A percentile compares a stretch with the other conserved stretches of the same genome.
These are phyloP conservation scores for Athene cunicularia DNA, from an alignment of 2,113 vertebrate species.

Conservation along the genomic window DNA sequence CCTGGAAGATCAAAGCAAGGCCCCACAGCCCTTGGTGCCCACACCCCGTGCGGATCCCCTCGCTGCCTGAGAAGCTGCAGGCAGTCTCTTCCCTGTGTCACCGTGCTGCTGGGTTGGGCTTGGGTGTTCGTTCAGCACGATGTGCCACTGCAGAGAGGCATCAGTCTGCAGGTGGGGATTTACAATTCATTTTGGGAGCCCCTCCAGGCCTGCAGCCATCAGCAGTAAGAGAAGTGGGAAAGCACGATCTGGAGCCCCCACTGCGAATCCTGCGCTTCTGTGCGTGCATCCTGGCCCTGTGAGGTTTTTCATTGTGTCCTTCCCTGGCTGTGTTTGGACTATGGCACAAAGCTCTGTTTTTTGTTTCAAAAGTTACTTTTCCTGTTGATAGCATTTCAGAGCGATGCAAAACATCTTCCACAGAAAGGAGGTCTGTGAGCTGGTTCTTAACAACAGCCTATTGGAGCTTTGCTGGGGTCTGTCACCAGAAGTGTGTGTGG, in stretches of 20 bases:
- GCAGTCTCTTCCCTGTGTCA: neutral
- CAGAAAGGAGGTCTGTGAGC: neutral
- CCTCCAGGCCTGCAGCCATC: neutral
- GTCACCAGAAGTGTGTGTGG: neutral
- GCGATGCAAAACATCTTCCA: neutral
- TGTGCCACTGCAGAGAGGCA: accelerated
- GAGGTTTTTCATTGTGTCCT: neutral
- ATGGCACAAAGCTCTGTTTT: neutral
- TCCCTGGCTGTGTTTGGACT: neutral
- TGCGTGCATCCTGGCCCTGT: neutral
- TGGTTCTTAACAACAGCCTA: neutral
- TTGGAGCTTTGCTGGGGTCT: accelerated
- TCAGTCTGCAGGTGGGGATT: neutral
- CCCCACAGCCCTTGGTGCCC: neutral
- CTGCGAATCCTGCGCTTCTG: too few species aligned
- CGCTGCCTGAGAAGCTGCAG: neutral
- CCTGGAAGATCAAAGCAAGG: neutral
- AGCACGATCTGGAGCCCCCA: accelerated
- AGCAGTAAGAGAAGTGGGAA: neutral
- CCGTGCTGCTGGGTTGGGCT: neutral
- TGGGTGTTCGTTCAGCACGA: neutral
- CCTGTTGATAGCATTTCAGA: neutral
- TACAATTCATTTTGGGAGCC: neutral
- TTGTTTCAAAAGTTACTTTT: neutral
- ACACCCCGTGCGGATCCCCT: accelerated